phyloP scores from a whole-genome alignment of 2,888 invertebrate species.

The Drosophila parthenogenetica region DNA sequence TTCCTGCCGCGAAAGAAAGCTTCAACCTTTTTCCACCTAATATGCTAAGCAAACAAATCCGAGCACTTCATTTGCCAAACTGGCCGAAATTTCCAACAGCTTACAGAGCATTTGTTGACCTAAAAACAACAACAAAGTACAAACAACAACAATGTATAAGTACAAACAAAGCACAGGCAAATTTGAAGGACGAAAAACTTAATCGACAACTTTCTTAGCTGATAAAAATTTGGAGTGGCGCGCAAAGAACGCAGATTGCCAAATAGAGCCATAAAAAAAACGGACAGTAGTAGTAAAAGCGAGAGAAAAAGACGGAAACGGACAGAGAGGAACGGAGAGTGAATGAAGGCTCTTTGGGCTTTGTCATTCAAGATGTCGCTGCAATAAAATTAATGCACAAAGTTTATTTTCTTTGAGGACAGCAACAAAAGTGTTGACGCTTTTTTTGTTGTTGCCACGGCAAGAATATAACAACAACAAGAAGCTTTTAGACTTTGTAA shows the following conservation, averaged over 20 bases:
- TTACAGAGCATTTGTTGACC: constrained; percentile 62
- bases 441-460: constrained; percentile 1
- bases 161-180: constrained; percentile 40
- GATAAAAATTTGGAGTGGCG: constrained; percentile 48
- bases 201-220: constrained; percentile 74
- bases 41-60: constrained; percentile 71
- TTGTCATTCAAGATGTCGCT: constrained; percentile 73
- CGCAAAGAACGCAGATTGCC: constrained; percentile 1
- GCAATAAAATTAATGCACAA: constrained; percentile 81
- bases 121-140: constrained; percentile 44
- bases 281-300: background rate
- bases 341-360: constrained; percentile 34
- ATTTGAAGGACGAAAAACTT: constrained; percentile 66
- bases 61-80: constrained; percentile 69
- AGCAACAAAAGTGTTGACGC: constrained; percentile 25
- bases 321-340: background rate
- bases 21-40: constrained; percentile 47
- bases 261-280: constrained; percentile 20
- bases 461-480: constrained; percentile 19
- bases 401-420: constrained; percentile 55
- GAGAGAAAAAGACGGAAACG: background rate
- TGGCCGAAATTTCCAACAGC: constrained; percentile 41
- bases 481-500: constrained; percentile 72
- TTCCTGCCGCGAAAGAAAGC: constrained; percentile 1
- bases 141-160: constrained; percentile 11